Conservation (phyloP, 2,113 vertebrate genomes). For the Melanerpes formicivorus region DNA sequence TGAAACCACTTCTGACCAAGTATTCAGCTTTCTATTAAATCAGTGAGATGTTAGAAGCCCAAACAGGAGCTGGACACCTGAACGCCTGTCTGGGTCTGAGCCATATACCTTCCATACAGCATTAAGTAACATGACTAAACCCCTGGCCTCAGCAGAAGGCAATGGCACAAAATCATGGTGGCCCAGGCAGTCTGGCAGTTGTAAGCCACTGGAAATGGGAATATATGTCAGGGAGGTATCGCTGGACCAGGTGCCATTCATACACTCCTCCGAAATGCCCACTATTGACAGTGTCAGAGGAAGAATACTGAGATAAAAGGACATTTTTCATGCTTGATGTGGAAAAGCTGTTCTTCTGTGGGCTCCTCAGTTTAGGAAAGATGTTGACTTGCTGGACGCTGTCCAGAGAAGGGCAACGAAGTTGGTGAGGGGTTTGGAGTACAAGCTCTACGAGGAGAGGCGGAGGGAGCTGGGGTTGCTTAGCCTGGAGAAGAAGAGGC, state of each 20-base stretch:
- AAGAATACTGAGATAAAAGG: neutral
- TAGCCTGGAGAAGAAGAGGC: no score
- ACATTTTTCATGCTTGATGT: neutral
- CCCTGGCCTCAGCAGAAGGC: neutral
- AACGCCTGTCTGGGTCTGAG: neutral
- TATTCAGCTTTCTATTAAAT: constrained; percentile 1
- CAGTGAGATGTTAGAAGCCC: neutral
- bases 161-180: neutral
- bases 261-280: neutral
- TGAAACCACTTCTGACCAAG: neutral
- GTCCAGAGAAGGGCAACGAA: no score
- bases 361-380: no score
- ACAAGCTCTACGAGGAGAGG: no score
- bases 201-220: neutral
- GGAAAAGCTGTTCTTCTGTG: neutral
- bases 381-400: no score
- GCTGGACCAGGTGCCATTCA: fast-evolving
- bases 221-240: neutral
- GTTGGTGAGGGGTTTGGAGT: no score
- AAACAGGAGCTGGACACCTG: neutral
- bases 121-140: neutral
- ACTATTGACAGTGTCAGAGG: neutral
- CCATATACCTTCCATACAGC: neutral
- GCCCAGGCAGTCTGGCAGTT: neutral
- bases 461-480: no score